These are phyloP conservation scores for Nomada fabriciana DNA, from an alignment of 2,888 invertebrate genomes.

Conservation along the genomic window DNA sequence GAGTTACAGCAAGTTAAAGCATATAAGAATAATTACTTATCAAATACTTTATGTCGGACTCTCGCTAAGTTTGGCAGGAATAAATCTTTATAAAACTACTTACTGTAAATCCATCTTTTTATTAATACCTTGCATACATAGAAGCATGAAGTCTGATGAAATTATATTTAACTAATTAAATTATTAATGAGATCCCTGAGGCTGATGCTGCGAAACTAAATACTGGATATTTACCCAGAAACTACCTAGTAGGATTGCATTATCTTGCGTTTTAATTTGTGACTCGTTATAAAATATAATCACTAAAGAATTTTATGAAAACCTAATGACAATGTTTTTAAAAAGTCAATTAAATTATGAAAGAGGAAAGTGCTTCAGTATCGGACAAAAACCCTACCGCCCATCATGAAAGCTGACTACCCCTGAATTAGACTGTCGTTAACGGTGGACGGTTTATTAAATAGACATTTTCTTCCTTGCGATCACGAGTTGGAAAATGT, in stretches of 20 bases:
- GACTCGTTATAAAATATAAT: neutral
- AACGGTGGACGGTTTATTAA: too few relatives aligned
- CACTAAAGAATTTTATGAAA: neutral
- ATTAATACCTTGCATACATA: neutral
- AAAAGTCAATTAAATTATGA: neutral
- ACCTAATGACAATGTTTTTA: neutral
- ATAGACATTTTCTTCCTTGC: too few relatives aligned
- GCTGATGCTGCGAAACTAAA: neutral
- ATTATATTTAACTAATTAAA: conserved; percentile 3
- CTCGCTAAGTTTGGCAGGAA: neutral
- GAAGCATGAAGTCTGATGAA: conserved; percentile 2
- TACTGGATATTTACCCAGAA: neutral
- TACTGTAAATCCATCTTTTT: conserved; percentile 4
- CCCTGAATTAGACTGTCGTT: too few relatives aligned
- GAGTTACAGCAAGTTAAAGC: neutral
- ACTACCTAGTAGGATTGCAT: neutral
- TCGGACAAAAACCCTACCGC: neutral
- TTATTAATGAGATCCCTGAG: neutral
- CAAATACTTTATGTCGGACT: neutral
- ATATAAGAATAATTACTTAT: conserved; percentile 1
- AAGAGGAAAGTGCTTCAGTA: neutral
- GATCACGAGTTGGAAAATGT: too few relatives aligned
- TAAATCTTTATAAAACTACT: conserved; percentile 3
- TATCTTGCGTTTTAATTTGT: neutral
- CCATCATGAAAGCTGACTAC: too few relatives aligned